Base-by-base conservation (phyloP, 1,140 invertebrate genomes). In the Agrypnia vestita region DNA sequence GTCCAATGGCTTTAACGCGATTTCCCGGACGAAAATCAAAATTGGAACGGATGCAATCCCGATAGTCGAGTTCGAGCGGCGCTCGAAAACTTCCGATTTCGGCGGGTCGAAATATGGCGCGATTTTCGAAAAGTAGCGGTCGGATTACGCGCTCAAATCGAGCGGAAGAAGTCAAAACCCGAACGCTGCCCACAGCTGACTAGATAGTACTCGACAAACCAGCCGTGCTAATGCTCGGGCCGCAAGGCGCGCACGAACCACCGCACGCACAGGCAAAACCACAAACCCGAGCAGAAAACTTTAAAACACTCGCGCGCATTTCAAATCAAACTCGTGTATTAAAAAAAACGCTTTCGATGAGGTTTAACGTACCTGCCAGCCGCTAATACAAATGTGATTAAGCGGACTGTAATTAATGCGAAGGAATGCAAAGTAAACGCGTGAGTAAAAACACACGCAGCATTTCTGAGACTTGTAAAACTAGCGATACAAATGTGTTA, bases 111-210 rank as follows among this genome's bases (percentile, higher is more conserved):
- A 69, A 47, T 69, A 69, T 55, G 47, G 69, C 69, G 69, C 69
- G 69, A 53, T 53, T 73, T 73, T 73, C 69, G 69, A 73, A 73
- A 73, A 53, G 19, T 47, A 73, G 25, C 69, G 21, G 11, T 19
- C n/a, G 15, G 17, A 21, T n/a, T 35, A 21, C 13, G 69, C 49
- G 69, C 69, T 69, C 69, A 15, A 73, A 73, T 55, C 69, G 21
- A 4, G 15, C 49, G 69, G 69, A 73, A 73, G 69, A 73, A 73
- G 69, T 73, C 69, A 73, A 73, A 53, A 73, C 69, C 25, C 69
- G 12, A 53, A 73, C 69, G 25, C 69, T n/a, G 69, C 25, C 21
- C n/a, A 53, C 69, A 73, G 69, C 69, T 73, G 69, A 73, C 69
- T 73, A 73, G 69, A 73, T 73, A 73, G 25, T 43, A 43, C 69